Evolutionary conservation across 92 coral and sea anemone species (phyloP).

Genomic region (Porites lobata): DNA sequence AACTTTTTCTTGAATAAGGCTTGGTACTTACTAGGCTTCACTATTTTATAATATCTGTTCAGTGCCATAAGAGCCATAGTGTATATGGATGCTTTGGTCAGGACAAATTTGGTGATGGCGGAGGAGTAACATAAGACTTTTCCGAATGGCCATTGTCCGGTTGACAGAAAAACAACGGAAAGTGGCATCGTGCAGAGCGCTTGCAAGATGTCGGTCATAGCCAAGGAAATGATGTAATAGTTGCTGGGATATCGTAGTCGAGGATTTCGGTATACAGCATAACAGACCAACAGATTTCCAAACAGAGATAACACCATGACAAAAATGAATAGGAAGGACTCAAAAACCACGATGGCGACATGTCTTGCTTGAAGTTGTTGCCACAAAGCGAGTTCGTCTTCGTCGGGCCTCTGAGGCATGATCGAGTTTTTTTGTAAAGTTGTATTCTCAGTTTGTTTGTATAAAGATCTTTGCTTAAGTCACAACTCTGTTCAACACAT

Average conservation of each 20-base stretch:
- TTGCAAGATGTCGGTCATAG: slow-evolving; percentile 14
- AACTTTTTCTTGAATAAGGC: not conserved
- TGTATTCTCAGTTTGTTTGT: no score
- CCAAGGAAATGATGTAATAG: slow-evolving; percentile 31
- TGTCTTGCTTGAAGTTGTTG: no score
- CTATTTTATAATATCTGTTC: slow-evolving; percentile 37
- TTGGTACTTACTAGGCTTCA: slow-evolving; percentile 24
- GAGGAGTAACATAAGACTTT: not conserved
- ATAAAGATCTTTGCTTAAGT: no score
- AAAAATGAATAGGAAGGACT: not conserved
- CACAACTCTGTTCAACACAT: no score
- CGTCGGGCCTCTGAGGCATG: no score
- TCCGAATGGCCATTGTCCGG: slow-evolving; percentile 7
- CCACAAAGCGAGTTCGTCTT: no score
- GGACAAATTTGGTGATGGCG: not conserved
- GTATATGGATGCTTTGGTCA: not conserved
- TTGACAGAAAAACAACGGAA: slow-evolving; percentile 12
- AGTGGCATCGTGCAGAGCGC: slow-evolving; percentile 32
- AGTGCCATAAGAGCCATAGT: slow-evolving; percentile 33
- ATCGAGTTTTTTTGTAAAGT: no score
- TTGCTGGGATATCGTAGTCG: slow-evolving; percentile 26
- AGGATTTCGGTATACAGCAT: slow-evolving; percentile 8
- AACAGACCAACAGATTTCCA: slow-evolving; percentile 37
- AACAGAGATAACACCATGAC: not conserved
- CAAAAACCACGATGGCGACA: not conserved